Evolutionary conservation across 2,797 vertebrate genomes (phyloP).

Genomic region (Emydoidea blandingii): DNA sequence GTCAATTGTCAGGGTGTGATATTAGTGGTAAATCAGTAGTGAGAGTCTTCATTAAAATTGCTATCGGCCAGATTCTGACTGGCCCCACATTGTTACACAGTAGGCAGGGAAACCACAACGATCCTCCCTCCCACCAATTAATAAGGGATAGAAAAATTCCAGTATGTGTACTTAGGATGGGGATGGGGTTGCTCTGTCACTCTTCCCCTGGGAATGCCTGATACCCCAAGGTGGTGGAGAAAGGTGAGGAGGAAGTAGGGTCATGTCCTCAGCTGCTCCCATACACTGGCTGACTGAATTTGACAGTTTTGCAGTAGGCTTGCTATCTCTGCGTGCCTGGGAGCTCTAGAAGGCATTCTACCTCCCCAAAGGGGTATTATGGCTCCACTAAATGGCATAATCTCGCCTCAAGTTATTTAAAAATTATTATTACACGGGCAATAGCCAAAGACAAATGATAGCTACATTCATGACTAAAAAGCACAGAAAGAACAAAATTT

Average conservation of each 20-base stretch:
- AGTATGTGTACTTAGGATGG: background rate
- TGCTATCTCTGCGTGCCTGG: background rate
- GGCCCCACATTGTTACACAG: background rate
- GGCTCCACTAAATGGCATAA: background rate
- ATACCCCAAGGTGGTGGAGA: background rate
- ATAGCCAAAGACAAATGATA: background rate
- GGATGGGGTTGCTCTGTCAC: background rate
- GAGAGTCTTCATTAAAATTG: background rate
- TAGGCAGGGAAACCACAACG: background rate
- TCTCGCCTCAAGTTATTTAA: background rate
- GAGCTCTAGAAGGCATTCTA: background rate
- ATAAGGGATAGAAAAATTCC: background rate
- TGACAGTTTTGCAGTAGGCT: background rate
- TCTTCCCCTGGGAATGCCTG: background rate
- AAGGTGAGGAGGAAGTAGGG: rapidly evolving
- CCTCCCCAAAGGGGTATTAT: background rate
- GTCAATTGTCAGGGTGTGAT: background rate
- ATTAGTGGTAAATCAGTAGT: background rate
- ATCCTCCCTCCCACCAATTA: background rate
- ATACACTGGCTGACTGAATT: background rate
- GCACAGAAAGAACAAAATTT: background rate
- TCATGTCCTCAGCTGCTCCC: background rate
- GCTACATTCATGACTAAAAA: background rate
- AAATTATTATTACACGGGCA: background rate
- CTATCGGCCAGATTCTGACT: background rate